phyloP scores from a whole-genome alignment of 1,140 invertebrate species.

The Ruditapes philippinarum region DNA sequence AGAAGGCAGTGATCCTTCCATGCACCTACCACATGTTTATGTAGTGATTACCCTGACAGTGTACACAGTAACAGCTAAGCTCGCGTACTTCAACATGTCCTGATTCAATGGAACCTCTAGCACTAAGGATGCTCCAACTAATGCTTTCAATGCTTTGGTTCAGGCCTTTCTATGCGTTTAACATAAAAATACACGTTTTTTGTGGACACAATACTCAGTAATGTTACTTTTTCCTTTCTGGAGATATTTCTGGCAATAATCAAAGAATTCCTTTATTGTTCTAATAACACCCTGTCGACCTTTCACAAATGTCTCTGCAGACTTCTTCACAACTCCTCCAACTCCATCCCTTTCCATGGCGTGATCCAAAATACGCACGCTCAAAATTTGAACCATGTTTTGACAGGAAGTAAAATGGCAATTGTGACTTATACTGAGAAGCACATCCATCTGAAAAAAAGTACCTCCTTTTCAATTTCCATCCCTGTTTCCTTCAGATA shows the following conservation, averaged over 20 bases:
- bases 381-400: not conserved
- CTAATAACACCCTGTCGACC: not conserved
- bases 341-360: constrained; percentile 22
- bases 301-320: not conserved
- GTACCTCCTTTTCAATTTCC: not conserved
- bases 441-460: constrained; percentile 32
- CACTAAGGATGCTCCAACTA: constrained; percentile 15
- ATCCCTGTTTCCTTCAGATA: too few relatives aligned
- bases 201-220: not conserved
- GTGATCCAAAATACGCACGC: constrained; percentile 4
- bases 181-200: constrained; percentile 20
- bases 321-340: constrained; percentile 5
- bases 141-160: not conserved
- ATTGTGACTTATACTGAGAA: constrained; percentile 5
- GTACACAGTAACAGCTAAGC: constrained; percentile 32
- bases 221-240: not conserved
- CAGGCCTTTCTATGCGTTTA: not conserved
- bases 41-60: not conserved
- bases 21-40: constrained; percentile 12
- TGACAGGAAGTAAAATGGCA: not conserved
- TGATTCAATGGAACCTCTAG: not conserved
- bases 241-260: not conserved
- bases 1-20: not conserved
- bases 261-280: not conserved
- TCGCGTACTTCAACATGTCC: not conserved